Conservation (phyloP, 2,113 vertebrate species). For the Takifugu flavidus region DNA sequence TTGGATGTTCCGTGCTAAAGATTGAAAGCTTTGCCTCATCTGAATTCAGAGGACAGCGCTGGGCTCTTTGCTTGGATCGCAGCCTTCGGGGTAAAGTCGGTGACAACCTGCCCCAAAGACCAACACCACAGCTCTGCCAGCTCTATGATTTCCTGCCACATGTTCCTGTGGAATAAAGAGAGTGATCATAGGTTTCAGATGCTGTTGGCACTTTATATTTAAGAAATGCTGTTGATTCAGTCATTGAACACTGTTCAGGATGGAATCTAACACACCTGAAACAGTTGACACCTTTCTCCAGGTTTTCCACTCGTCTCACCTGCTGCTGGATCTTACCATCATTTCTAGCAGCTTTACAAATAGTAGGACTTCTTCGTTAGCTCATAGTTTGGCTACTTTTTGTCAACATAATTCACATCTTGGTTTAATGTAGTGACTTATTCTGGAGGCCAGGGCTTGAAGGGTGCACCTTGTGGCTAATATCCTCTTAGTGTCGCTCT, state of each 20-base stretch:
- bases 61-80: constrained; percentile 30
- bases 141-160: constrained; percentile 20
- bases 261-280: too few relatives aligned
- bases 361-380: too few relatives aligned
- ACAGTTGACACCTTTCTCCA: neutral
- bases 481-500: constrained; percentile 13
- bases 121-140: constrained; percentile 4
- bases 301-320: neutral
- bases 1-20: constrained; percentile 30
- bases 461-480: constrained; percentile 33
- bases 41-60: constrained; percentile 38
- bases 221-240: neutral
- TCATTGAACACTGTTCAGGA: too few relatives aligned
- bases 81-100: constrained; percentile 27
- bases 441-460: constrained; percentile 41
- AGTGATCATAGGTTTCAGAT: constrained; percentile 11
- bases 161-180: constrained; percentile 17
- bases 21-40: constrained; percentile 40
- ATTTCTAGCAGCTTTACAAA: neutral
- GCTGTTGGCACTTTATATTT: constrained; percentile 16
- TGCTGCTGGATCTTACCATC: too few relatives aligned
- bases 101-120: constrained; percentile 32
- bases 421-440: too few relatives aligned
- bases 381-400: too few relatives aligned
- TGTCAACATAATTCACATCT: too few relatives aligned